Evolutionary conservation across 2,888 invertebrate genomes (phyloP), one percentile per base, ranked within the genome.

Genomic region (Tinea semifulvella): DNA sequence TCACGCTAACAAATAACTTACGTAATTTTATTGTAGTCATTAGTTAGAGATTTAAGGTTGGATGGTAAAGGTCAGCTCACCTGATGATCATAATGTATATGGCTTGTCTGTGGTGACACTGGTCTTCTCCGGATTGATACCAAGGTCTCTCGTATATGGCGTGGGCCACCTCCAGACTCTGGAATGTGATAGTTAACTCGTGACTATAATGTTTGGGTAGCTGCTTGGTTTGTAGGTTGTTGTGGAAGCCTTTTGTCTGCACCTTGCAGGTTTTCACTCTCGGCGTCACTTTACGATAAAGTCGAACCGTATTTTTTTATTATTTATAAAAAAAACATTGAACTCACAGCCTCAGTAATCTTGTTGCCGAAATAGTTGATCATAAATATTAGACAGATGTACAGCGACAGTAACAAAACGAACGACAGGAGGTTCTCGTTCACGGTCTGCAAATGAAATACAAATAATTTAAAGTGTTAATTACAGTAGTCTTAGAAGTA

Each of bases 301-400:
- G n/a, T n/a, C n/a, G n/a, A n/a, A n/a, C n/a, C n/a, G n/a, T n/a
- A n/a, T n/a, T 4, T 27, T 27, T 11, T 27, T 27, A n/a, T 3
- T 35, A 35, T 35, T 3, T 35, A 6, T 35, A 14, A 14, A 16
- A 4, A 35, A 4, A 22, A 22, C 25, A 22, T 22, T 3, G 17
- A 16, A 36, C 36, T 18, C 5, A 36, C 36, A 16, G 36, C 36
- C 2, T 36, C 36, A 3, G 16, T 36, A 18, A 36, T 36, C 10
- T 36, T 36, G 18, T 36, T 36, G 16, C 36, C 36, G n/a, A 36
- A 36, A n/a, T 18, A 18, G 36, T 10, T 36, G 36, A 36, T 16
- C 18, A 36, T 18, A 18, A 36, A 36, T 36, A 36, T 36, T 4
- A 36, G 36, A n/a, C 36, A 2, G 3, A 36, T 36, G 36, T 36